phyloP scores from a whole-genome alignment of 2,888 invertebrate genomes.

The Strigamia transsilvanica region DNA sequence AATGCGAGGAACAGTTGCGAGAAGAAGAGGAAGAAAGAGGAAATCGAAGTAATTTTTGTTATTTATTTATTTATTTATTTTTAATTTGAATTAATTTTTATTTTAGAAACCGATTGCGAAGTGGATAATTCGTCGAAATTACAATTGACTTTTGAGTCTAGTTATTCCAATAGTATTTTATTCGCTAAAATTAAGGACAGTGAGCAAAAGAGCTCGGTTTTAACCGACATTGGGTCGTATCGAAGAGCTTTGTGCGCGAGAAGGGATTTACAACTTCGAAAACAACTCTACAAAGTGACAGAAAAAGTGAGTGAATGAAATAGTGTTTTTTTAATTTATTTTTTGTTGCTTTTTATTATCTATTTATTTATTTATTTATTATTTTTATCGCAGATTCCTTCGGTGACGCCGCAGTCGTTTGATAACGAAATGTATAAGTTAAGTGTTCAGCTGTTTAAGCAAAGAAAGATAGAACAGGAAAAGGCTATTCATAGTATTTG shows the following conservation, averaged over 20 bases:
- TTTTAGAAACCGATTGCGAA: not conserved
- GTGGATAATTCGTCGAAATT: not conserved
- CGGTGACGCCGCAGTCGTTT: conserved; percentile 5
- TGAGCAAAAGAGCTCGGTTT: conserved; percentile 65
- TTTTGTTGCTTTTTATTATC: conserved; percentile 2
- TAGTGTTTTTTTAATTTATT: not conserved
- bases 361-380: conserved; percentile 6
- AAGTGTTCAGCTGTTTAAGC: conserved; percentile 54
- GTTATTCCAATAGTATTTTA: conserved; percentile 28
- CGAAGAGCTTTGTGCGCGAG: conserved; percentile 82
- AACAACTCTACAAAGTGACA: conserved; percentile 73
- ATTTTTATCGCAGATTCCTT: not conserved
- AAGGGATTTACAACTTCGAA: conserved; percentile 76
- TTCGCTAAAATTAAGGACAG: conserved; percentile 59
- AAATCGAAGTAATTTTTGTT: conserved; percentile 7
- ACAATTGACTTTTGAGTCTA: not conserved
- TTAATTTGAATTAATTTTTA: not conserved
- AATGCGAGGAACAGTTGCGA: conserved; percentile 59
- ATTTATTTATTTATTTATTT: not conserved
- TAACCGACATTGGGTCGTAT: conserved; percentile 77
- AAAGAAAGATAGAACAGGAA: conserved; percentile 46
- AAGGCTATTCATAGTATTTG: not conserved
- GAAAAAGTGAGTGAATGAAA: conserved; percentile 63
- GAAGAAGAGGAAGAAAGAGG: conserved; percentile 57
- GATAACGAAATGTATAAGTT: conserved; percentile 54